Base-by-base conservation (phyloP, 2,888 invertebrate species). In the Drosophila koepferae region DNA sequence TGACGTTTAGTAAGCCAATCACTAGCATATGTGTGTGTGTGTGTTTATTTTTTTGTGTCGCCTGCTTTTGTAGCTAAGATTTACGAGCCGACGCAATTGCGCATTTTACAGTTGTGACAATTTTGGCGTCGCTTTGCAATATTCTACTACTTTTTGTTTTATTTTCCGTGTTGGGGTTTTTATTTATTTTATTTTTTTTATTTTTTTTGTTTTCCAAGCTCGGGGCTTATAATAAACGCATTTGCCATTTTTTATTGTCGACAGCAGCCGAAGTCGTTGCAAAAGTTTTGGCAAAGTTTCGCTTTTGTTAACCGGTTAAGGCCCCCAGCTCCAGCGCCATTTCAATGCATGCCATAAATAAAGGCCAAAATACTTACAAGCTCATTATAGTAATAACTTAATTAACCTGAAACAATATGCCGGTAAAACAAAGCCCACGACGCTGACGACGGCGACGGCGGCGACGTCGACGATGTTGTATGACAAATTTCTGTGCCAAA, bases 401-500 rank as follows among this genome's bases (percentile, higher is more conserved):
- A 87, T 87, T 87, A 87, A 87, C 87, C 90, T 79, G 86, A 86
- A 88, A 87, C 88, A 90, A 86, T 90, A 87, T 86, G 86, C 84
- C 78, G 70, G 65, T 74, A n/a, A 58, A 46, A 73, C 69, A 73
- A 77, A 63, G 67, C 74, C 75, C 56, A 40, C 41, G 59, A 56
- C 51, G 38, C 38, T 40, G 38, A 40, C 38, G 38, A 16, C 16
- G 14, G 16, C 38, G 14, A 16, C 38, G n/a, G 6, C 48, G 58
- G 23, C 48, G 56, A 72, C 63, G 66, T 61, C 74, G 55, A 66
- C 72, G 53, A 59, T 67, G 74, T 79, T 63, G 81, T 85, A 91
- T 90, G 91, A 90, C 91, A 91, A 91, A 91, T 91, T 91, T 90
- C 84, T 81, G 80, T 77, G 87, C 72, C 85, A 80, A 83, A 86